Conservation (phyloP, 2,888 invertebrate species). For the Platynereis dumerilii region DNA sequence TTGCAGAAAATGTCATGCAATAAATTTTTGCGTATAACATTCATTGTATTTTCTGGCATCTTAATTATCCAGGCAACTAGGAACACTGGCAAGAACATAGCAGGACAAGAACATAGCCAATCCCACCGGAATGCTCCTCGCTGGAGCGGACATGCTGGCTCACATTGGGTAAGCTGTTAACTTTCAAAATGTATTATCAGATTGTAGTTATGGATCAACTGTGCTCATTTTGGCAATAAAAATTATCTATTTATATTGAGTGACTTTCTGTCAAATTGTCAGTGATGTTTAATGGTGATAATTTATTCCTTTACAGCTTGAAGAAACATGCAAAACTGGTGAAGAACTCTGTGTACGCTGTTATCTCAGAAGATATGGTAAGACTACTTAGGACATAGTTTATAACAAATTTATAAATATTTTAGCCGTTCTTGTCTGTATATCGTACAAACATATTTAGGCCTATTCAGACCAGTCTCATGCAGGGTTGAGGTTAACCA, state of each 20-base stretch:
- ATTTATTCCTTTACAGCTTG: conserved; percentile 13
- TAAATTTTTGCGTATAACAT: too few relatives aligned
- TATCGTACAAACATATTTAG: too few relatives aligned
- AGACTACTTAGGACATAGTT: neutral
- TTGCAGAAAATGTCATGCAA: too few relatives aligned
- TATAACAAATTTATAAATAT: too few relatives aligned
- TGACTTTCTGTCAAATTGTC: too few relatives aligned
- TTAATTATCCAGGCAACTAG: conserved; percentile 77
- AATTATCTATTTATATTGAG: too few relatives aligned
- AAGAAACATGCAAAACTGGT: conserved; percentile 4
- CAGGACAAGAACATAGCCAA: conserved; percentile 97
- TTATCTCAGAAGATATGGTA: conserved; percentile 21
- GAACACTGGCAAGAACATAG: conserved; percentile 93
- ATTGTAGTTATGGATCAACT: too few relatives aligned
- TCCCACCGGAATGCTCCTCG: conserved; percentile 95
- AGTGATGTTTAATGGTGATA: too few relatives aligned
- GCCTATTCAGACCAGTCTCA: too few relatives aligned
- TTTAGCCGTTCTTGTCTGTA: too few relatives aligned
- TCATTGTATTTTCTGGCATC: neutral
- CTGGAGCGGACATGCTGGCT: conserved; percentile 90
- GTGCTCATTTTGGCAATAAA: neutral
- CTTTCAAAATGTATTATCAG: neutral
- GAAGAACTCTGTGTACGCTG: conserved; percentile 16
- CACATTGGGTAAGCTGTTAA: conserved; percentile 72
- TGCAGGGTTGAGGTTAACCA: too few relatives aligned